phyloP scores from a whole-genome alignment of 1,140 invertebrate genomes.

The Drosophila yakuba region DNA sequence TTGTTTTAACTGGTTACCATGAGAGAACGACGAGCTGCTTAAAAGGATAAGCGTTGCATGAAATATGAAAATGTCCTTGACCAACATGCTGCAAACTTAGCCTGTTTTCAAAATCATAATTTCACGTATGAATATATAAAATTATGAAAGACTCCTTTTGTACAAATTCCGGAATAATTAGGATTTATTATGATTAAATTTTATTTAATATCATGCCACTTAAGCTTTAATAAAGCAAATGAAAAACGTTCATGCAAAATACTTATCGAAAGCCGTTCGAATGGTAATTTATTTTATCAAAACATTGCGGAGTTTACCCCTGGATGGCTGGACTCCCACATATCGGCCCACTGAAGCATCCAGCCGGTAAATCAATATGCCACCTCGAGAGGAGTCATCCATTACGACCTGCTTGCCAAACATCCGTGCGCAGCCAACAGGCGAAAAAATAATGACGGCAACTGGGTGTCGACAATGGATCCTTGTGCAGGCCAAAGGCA shows the following conservation, averaged over 20 bases:
- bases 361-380: slow-evolving; percentile 45
- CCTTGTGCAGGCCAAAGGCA: slow-evolving; percentile 7
- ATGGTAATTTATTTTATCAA: not conserved
- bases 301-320: not conserved
- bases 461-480: slow-evolving; percentile 19
- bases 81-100: slow-evolving; percentile 47
- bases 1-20: not conserved
- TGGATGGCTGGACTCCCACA: not conserved
- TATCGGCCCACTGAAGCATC: not conserved
- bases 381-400: slow-evolving; percentile 27
- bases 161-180: too few relatives aligned
- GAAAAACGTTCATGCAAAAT: too few relatives aligned
- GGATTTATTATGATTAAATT: too few relatives aligned
- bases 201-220: too few relatives aligned
- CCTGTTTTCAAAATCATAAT: not conserved
- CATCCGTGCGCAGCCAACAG: slow-evolving; percentile 30
- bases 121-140: too few relatives aligned
- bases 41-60: slow-evolving; percentile 64
- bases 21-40: slow-evolving; percentile 19
- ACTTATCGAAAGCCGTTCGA: not conserved
- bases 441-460: slow-evolving; percentile 41
- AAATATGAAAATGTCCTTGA: slow-evolving; percentile 57
- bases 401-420: slow-evolving; percentile 6
- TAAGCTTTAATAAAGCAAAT: too few relatives aligned
- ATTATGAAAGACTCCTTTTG: too few relatives aligned